These are phyloP conservation scores for Hiodon alosoides DNA, from an alignment of 2,113 vertebrate genomes.

Conservation along the genomic window DNA sequence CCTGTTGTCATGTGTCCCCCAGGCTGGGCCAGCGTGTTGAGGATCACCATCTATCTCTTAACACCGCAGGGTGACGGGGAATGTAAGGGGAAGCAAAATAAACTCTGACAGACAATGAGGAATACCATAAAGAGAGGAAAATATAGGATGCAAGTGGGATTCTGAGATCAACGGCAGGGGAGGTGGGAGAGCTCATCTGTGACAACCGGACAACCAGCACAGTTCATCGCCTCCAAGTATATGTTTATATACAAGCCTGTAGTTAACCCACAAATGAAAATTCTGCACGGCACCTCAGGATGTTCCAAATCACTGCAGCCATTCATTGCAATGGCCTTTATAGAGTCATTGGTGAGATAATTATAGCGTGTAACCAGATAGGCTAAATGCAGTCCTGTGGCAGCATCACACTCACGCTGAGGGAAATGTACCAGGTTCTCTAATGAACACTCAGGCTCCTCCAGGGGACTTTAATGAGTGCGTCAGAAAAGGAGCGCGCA, in stretches of 20 bases:
- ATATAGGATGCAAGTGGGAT: neutral
- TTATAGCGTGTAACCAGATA: slow-evolving; percentile 6
- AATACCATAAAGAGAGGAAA: neutral
- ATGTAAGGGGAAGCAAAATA: neutral
- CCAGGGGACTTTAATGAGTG: neutral
- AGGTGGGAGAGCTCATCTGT: neutral
- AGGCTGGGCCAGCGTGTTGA: neutral
- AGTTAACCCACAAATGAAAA: neutral
- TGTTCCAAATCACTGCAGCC: neutral
- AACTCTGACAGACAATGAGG: neutral
- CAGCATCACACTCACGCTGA: neutral
- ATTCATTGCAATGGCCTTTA: neutral
- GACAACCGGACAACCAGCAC: neutral
- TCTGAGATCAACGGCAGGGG: too few species aligned
- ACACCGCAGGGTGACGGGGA: neutral
- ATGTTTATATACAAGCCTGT: neutral
- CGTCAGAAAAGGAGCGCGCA: neutral
- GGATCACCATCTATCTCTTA: neutral
- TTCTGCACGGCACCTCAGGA: neutral
- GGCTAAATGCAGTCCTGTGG: neutral
- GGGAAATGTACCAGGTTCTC: neutral
- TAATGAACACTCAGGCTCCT: neutral
- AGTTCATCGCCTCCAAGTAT: slow-evolving; percentile 2
- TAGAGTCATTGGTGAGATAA: slow-evolving; percentile 7
- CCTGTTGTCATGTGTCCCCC: neutral